phyloP scores from a whole-genome alignment of 2,888 invertebrate species.

The Protodeltote pygarga region DNA sequence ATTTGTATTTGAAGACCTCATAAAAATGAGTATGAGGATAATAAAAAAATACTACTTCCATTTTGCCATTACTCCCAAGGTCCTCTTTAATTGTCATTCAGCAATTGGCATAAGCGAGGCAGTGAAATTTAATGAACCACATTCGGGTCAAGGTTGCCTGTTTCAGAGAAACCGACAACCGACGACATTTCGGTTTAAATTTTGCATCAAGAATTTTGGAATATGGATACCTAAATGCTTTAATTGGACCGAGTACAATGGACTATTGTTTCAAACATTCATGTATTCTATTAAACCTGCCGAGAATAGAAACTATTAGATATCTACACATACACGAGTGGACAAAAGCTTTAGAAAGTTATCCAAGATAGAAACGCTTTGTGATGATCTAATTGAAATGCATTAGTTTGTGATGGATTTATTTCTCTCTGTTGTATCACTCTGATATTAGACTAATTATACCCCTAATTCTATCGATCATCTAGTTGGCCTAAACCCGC shows the following conservation, averaged over 20 bases:
- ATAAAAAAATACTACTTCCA: constrained; percentile 64
- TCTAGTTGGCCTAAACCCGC: constrained; percentile 46
- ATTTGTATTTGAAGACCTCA: constrained; percentile 56
- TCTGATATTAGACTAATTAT: constrained; percentile 28
- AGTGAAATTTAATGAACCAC: constrained; percentile 77
- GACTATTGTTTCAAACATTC: constrained; percentile 34
- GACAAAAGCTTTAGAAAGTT: too few relatives aligned
- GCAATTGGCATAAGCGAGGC: constrained; percentile 73
- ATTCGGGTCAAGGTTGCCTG: constrained; percentile 76
- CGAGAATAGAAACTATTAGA: too few relatives aligned
- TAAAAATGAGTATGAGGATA: constrained; percentile 63
- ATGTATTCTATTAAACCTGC: too few relatives aligned
- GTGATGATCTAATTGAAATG: neutral
- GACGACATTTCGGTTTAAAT: constrained; percentile 42
- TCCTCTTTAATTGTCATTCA: constrained; percentile 75
- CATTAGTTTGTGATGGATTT: neutral
- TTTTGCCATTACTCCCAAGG: constrained; percentile 63
- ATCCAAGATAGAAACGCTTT: neutral
- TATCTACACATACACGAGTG: too few relatives aligned
- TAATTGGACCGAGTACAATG: constrained; percentile 35
- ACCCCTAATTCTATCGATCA: constrained; percentile 36
- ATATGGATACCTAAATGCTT: constrained; percentile 41
- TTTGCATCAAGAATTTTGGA: constrained; percentile 48
- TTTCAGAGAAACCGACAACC: constrained; percentile 46
- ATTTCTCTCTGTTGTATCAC: constrained; percentile 5